Evolutionary conservation across 2,113 vertebrate species (phyloP).

Genomic region (Fulmarus glacialis): DNA sequence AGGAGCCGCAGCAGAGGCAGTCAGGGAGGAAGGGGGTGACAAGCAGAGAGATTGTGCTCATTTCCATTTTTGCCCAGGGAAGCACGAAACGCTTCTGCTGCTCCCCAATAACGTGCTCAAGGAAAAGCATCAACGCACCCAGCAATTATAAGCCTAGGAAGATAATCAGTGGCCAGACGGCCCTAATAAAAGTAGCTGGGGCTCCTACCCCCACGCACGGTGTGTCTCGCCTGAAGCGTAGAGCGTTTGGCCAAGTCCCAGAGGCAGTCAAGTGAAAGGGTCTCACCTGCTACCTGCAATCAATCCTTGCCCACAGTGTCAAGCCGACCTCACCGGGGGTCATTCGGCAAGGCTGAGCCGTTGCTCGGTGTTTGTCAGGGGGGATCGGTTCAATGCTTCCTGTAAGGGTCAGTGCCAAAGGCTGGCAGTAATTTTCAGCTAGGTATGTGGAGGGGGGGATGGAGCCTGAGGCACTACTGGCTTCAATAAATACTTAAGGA

Average conservation of each 20-base stretch:
- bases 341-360: constrained; percentile 38
- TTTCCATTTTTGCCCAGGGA: constrained; percentile 20
- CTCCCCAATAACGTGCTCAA: not conserved
- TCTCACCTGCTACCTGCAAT: constrained; percentile 71
- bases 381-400: constrained; percentile 41
- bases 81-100: rapidly evolving
- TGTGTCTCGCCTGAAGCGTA: not conserved
- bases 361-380: constrained; percentile 40
- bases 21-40: not conserved
- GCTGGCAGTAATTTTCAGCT: constrained; percentile 71
- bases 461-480: constrained; percentile 62
- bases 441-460: constrained; percentile 4
- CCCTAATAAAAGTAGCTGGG: not conserved
- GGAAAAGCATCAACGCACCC: not conserved
- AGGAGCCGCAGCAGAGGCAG: not conserved
- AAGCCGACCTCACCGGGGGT: constrained; percentile 2
- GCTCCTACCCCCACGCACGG: not conserved
- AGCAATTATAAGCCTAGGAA: not conserved
- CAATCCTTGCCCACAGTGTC: constrained; percentile 63
- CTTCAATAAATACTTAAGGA: constrained; percentile 68
- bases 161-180: not conserved
- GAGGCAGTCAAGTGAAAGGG: constrained; percentile 41
- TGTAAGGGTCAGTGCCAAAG: constrained; percentile 64
- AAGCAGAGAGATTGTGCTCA: not conserved
- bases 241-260: constrained; percentile 31